Percentiles rank a stretch among this genome's conserved stretches.
Conservation (phyloP, 64 coral and sea anemone species). For the Orbicella faveolata region DNA sequence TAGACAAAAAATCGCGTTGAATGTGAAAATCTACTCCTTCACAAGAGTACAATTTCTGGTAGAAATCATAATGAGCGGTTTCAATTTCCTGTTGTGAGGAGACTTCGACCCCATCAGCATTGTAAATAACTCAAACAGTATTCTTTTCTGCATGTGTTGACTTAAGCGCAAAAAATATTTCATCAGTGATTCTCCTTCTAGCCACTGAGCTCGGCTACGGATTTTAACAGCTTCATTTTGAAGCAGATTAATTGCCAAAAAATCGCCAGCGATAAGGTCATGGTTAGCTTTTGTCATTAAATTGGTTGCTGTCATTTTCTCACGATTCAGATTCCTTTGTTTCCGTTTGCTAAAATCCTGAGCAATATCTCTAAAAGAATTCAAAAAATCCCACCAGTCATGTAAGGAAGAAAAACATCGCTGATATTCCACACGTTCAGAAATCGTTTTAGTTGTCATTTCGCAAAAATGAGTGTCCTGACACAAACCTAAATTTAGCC, state of each 20-base stretch:
- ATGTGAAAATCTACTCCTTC: neutral
- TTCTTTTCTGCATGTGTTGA: neutral
- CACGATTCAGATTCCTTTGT: neutral
- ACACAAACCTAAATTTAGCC: constrained; percentile 8
- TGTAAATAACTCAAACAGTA: neutral
- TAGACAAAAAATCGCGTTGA: neutral
- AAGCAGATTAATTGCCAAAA: neutral
- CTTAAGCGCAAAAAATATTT: constrained; percentile 7
- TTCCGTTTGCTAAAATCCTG: neutral
- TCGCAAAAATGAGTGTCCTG: neutral
- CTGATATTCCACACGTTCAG: neutral
- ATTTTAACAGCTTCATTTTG: constrained; percentile 6
- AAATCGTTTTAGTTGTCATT: neutral
- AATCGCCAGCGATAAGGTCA: neutral
- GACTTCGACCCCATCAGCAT: neutral
- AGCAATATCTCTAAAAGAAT: neutral
- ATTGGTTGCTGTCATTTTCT: neutral
- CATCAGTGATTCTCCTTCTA: constrained; percentile 24
- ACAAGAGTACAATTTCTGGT: neutral
- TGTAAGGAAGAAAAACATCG: neutral
- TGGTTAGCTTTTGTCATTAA: neutral
- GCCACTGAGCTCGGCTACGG: constrained; percentile 21
- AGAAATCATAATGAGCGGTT: constrained; percentile 18
- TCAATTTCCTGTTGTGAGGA: neutral
- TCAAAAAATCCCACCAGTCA: constrained; percentile 20